Percentiles rank a stretch among this genome's conserved stretches.
Evolutionary conservation across 2,888 invertebrate genomes (phyloP).

Genomic region (Choristoneura rosaceana): DNA sequence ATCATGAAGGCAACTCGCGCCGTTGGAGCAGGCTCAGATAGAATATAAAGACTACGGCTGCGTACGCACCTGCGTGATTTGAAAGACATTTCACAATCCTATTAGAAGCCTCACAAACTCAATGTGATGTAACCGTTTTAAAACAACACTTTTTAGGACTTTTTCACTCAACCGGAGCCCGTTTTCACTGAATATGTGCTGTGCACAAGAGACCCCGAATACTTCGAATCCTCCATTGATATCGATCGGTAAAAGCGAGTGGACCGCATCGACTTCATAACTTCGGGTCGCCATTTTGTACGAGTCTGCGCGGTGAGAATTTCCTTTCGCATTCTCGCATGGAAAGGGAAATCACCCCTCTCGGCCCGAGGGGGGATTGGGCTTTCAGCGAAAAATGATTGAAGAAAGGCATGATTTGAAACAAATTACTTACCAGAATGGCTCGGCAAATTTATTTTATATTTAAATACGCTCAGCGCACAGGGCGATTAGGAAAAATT

Average conservation of each 20-base stretch:
- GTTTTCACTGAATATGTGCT: slow-evolving; percentile 73
- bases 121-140: slow-evolving; percentile 82
- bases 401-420: slow-evolving; percentile 38
- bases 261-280: slow-evolving; percentile 80
- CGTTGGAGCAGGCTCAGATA: slow-evolving; percentile 95
- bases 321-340: slow-evolving; percentile 61
- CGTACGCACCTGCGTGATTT: slow-evolving; percentile 97
- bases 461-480: slow-evolving; percentile 56
- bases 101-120: slow-evolving; percentile 74
- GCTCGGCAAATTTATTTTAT: slow-evolving; percentile 51
- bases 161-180: slow-evolving; percentile 74
- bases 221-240: slow-evolving; percentile 84
- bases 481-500: slow-evolving; percentile 70
- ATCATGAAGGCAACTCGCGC: slow-evolving; percentile 84
- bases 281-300: slow-evolving; percentile 88
- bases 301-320: slow-evolving; percentile 88
- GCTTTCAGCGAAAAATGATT: slow-evolving; percentile 57
- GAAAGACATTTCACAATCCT: slow-evolving; percentile 81
- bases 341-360: slow-evolving; percentile 84
- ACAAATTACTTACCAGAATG: slow-evolving; percentile 68
- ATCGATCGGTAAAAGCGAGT: slow-evolving; percentile 87
- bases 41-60: slow-evolving; percentile 95
- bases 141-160: slow-evolving; percentile 80
- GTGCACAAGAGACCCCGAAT: slow-evolving; percentile 80
- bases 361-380: slow-evolving; percentile 77